A percentile compares a stretch with the other conserved stretches of the same genome.
Conservation (phyloP, 2,888 invertebrate genomes). For the Neelides folsomi region DNA sequence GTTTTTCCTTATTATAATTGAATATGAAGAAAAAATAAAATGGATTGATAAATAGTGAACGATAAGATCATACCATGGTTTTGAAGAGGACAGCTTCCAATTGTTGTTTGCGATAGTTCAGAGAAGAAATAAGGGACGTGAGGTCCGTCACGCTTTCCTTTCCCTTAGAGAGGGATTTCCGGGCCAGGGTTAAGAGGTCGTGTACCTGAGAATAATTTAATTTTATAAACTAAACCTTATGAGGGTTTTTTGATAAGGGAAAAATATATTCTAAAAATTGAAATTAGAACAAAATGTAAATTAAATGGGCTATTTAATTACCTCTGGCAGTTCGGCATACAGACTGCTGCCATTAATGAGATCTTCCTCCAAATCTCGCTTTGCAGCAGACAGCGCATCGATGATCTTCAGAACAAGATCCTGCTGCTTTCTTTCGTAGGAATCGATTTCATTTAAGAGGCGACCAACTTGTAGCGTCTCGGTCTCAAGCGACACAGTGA, state of each 20-base stretch:
- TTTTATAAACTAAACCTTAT: no score
- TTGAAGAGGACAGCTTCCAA: slow-evolving; percentile 29
- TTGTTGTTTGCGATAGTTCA: slow-evolving; percentile 32
- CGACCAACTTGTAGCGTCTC: slow-evolving; percentile 56
- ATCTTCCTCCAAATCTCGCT: slow-evolving; percentile 61
- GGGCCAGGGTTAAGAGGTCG: slow-evolving; percentile 29
- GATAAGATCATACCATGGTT: slow-evolving; percentile 27
- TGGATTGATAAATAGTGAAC: no score
- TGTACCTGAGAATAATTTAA: slow-evolving; percentile 21
- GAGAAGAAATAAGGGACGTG: slow-evolving; percentile 29
- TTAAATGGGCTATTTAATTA: slow-evolving; percentile 35
- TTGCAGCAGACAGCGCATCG: slow-evolving; percentile 59
- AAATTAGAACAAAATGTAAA: neutral
- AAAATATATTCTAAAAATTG: no score
- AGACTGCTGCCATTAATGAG: slow-evolving; percentile 54
- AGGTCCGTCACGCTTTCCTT: slow-evolving; percentile 31
- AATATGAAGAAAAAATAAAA: no score
- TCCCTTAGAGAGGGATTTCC: slow-evolving; percentile 31
- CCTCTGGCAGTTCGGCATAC: slow-evolving; percentile 51
- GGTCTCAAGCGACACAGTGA: slow-evolving; percentile 37
- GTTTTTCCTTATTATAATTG: no score
- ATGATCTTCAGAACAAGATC: slow-evolving; percentile 57
- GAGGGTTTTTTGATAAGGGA: no score
- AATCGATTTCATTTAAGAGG: slow-evolving; percentile 55
- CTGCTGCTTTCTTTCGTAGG: slow-evolving; percentile 54